Evolutionary conservation across 2,888 invertebrate species (phyloP).

Genomic region (Drosophila quinaria): DNA sequence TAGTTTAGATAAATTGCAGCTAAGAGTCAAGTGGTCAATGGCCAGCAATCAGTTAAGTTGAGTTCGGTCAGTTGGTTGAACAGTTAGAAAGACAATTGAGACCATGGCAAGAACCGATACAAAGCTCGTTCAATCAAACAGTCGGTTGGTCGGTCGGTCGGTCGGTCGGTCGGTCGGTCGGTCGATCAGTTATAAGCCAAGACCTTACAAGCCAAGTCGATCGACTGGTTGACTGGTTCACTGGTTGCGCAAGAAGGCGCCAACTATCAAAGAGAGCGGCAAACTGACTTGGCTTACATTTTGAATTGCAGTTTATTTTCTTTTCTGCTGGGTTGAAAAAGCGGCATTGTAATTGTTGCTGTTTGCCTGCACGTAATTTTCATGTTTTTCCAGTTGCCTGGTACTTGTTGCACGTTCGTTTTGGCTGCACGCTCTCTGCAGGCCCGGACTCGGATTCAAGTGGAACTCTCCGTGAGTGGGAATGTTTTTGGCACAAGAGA

Average conservation of each 20-base stretch:
- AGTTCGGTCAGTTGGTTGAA: slow-evolving; percentile 20
- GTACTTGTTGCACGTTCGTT: slow-evolving; percentile 52
- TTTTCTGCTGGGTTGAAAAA: slow-evolving; percentile 16
- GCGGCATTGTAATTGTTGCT: slow-evolving; percentile 10
- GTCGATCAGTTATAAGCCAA: slow-evolving; percentile 8
- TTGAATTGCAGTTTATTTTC: slow-evolving; percentile 9
- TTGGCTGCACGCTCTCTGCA: slow-evolving; percentile 52
- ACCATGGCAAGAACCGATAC: slow-evolving; percentile 29
- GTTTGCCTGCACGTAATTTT: slow-evolving; percentile 26
- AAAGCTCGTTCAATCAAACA: slow-evolving; percentile 47
- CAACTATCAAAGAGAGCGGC: slow-evolving; percentile 18
- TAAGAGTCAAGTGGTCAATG: slow-evolving; percentile 24
- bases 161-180: slow-evolving; percentile 29
- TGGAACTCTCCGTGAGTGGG: slow-evolving; percentile 7
- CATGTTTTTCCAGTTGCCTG: slow-evolving; percentile 59
- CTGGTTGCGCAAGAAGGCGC: slow-evolving; percentile 58
- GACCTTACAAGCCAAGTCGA: slow-evolving; percentile 26
- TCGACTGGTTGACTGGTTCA: slow-evolving; percentile 24
- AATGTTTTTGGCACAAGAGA: slow-evolving; percentile 18
- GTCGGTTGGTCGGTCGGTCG: slow-evolving; percentile 32
- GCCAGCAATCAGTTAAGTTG: slow-evolving; percentile 20
- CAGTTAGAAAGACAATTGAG: slow-evolving; percentile 46
- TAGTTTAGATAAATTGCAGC: slow-evolving; percentile 16
- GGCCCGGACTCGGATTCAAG: slow-evolving; percentile 15
- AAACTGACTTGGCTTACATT: slow-evolving; percentile 46